phyloP scores from a whole-genome alignment of 2,888 invertebrate species.

The Cyaniris semiargus region DNA sequence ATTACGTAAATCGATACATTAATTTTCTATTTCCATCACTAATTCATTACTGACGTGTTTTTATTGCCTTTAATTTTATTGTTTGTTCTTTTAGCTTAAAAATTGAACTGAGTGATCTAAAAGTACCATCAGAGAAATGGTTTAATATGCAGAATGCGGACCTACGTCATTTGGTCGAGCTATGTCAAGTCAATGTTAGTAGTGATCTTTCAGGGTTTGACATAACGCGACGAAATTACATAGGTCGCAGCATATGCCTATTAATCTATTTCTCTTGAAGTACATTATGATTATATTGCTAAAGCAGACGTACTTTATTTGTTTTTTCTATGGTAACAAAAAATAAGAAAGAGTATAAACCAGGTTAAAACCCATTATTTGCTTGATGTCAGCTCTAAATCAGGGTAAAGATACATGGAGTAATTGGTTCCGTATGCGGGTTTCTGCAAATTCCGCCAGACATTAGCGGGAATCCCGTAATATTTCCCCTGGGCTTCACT shows the following conservation, averaged over 20 bases:
- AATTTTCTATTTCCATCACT: constrained; percentile 24
- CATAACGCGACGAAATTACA: no score
- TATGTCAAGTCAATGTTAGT: background rate
- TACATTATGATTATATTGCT: no score
- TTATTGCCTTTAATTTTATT: constrained; percentile 12
- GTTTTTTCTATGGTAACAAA: background rate
- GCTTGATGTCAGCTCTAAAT: background rate
- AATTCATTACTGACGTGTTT: constrained; percentile 1
- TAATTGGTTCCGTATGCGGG: constrained; percentile 38
- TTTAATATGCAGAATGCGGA: background rate
- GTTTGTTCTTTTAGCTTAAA: background rate
- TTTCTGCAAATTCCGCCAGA: constrained; percentile 34
- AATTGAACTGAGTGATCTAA: background rate
- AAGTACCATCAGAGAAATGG: no score
- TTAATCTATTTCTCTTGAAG: no score
- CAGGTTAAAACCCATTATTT: background rate
- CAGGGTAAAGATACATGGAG: constrained; percentile 38
- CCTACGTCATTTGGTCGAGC: background rate
- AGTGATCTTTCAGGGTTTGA: no score
- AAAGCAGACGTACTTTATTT: no score
- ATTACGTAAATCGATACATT: constrained; percentile 21
- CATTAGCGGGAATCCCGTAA: constrained; percentile 37
- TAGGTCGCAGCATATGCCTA: no score
- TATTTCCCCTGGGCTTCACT: constrained; percentile 37
- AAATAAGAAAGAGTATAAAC: background rate